Percentiles rank a stretch among this genome's conserved stretches.
These are phyloP conservation scores for Drosophila anomalata DNA, from an alignment of 2,888 invertebrate genomes.

Conservation along the genomic window DNA sequence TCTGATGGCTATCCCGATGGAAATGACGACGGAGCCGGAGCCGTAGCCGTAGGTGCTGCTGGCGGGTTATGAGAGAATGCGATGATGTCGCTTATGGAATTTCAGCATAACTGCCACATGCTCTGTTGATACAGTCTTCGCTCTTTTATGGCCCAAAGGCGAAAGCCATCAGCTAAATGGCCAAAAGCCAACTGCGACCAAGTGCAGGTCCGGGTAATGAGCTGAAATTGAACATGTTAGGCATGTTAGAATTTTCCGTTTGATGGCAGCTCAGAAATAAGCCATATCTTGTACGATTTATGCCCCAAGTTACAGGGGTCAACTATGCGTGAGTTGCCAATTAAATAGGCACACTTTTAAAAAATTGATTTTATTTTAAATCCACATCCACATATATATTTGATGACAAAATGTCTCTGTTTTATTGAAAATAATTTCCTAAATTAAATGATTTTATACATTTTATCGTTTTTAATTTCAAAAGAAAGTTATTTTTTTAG, in stretches of 20 bases:
- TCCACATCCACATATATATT: background rate
- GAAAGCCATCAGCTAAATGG: constrained; percentile 8
- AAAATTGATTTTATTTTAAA: background rate
- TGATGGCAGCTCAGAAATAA: constrained; percentile 51
- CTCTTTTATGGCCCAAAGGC: constrained; percentile 60
- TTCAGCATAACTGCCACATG: constrained; percentile 59
- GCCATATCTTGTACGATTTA: constrained; percentile 36
- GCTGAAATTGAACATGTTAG: constrained; percentile 55
- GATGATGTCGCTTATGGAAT: constrained; percentile 73
- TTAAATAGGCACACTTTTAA: background rate
- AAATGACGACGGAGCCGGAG: constrained; percentile 8
- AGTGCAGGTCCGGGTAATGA: constrained; percentile 63
- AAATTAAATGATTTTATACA: no score
- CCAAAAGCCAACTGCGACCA: constrained; percentile 29
- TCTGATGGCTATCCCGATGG: constrained; percentile 12
- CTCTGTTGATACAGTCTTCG: constrained; percentile 40
- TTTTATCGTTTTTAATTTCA: background rate
- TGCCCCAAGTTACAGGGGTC: constrained; percentile 45
- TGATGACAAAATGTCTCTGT: background rate
- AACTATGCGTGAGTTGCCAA: constrained; percentile 50
- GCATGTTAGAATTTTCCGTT: constrained; percentile 56
- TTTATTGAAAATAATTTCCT: no score
- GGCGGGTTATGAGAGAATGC: constrained; percentile 69
- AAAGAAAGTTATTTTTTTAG: background rate
- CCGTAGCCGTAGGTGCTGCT: constrained; percentile 11